Conservation (phyloP, 2,888 invertebrate genomes). For the Harpalus rubripes region DNA sequence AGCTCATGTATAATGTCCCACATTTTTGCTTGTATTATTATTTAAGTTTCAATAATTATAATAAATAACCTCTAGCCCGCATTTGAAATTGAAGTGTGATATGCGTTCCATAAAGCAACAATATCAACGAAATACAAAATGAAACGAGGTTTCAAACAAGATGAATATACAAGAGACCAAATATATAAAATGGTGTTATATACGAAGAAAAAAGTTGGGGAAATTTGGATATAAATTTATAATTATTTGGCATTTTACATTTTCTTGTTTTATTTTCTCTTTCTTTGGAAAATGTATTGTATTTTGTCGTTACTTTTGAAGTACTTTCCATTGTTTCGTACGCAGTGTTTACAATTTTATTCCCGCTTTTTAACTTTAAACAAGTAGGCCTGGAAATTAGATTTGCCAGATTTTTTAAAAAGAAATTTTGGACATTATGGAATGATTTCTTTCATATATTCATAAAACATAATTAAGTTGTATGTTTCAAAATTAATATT, state of each 20-base stretch:
- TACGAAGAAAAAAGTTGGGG: slow-evolving; percentile 10
- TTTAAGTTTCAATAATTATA: too few species aligned
- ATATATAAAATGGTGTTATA: slow-evolving; percentile 30
- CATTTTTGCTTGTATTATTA: too few species aligned
- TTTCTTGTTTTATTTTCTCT: slow-evolving; percentile 28
- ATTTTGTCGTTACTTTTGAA: slow-evolving; percentile 13
- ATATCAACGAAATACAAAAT: slow-evolving; percentile 6
- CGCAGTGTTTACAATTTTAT: slow-evolving; percentile 1
- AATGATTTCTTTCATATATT: too few species aligned
- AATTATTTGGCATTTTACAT: slow-evolving; percentile 43
- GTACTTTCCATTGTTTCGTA: slow-evolving; percentile 5
- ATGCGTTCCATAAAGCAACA: background rate
- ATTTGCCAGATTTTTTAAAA: too few species aligned
- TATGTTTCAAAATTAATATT: too few species aligned
- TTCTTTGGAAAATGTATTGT: slow-evolving; percentile 28
- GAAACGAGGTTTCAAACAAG: slow-evolving; percentile 2
- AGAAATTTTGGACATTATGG: too few species aligned
- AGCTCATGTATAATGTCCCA: too few species aligned
- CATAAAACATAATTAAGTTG: too few species aligned
- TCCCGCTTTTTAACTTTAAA: background rate
- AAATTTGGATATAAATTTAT: slow-evolving; percentile 28
- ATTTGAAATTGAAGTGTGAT: slow-evolving; percentile 21
- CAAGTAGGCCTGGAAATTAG: too few species aligned
- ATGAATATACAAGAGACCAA: background rate
- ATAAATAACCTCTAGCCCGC: background rate